These are phyloP conservation scores for Macrotis lagotis DNA, from an alignment of 2,113 vertebrate genomes.

Conservation along the genomic window DNA sequence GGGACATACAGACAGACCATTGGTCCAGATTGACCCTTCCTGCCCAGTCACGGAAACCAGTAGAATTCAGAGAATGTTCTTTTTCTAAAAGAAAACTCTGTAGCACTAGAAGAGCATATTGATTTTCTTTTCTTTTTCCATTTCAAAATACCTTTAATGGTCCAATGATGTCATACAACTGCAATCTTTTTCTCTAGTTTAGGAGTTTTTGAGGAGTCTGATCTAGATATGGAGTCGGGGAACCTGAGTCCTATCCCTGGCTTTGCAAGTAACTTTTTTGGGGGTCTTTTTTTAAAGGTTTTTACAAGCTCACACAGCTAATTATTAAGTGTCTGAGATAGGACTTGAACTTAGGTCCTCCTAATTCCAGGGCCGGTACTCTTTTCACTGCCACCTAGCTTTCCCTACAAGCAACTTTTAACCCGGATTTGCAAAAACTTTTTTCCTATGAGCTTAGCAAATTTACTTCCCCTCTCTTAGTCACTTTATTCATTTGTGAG, in stretches of 20 bases:
- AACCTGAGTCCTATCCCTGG: background rate
- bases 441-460: background rate
- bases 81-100: background rate
- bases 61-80: background rate
- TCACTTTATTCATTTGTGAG: background rate
- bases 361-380: no score
- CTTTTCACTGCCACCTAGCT: no score
- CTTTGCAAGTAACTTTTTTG: background rate
- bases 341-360: no score
- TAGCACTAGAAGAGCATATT: background rate
- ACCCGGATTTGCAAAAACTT: no score
- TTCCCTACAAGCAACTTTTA: no score
- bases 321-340: no score
- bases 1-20: background rate
- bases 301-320: no score
- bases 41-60: background rate
- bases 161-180: background rate
- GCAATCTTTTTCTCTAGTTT: background rate
- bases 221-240: background rate
- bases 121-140: background rate
- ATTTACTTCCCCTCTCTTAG: background rate
- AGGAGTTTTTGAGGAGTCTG: background rate
- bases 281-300: no score
- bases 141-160: background rate
- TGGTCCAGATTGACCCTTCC: background rate